Evolutionary conservation across 2,888 invertebrate species (phyloP).

Genomic region (Troides oblongomaculatus): DNA sequence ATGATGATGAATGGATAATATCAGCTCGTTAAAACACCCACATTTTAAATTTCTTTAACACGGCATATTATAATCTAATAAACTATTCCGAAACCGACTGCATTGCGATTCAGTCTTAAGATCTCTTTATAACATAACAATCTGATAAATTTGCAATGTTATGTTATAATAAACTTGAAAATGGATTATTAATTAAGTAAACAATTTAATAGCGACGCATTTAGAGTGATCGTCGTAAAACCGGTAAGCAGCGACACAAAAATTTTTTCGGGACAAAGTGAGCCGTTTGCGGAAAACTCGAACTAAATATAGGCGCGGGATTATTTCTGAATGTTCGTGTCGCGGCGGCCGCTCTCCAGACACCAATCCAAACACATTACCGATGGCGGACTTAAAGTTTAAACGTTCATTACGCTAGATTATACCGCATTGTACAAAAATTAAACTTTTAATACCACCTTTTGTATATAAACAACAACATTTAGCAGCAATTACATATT

Average conservation of each 20-base stretch:
- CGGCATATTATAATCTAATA: neutral
- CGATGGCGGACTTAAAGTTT: constrained; percentile 50
- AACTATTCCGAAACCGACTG: too few species aligned
- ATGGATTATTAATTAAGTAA: neutral
- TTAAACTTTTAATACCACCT: constrained; percentile 48
- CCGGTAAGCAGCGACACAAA: constrained; percentile 42
- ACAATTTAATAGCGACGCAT: neutral
- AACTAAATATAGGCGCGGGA: constrained; percentile 72
- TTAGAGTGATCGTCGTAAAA: constrained; percentile 11
- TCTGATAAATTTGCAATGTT: neutral
- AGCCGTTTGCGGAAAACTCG: constrained; percentile 76
- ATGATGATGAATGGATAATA: too few species aligned
- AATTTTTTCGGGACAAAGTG: constrained; percentile 55
- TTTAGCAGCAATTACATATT: constrained; percentile 5
- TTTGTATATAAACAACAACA: constrained; percentile 32
- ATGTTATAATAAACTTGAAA: neutral
- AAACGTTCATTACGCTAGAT: constrained; percentile 58
- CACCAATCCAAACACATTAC: constrained; percentile 71
- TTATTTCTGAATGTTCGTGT: constrained; percentile 71
- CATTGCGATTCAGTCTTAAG: too few species aligned
- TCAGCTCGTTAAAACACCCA: too few species aligned
- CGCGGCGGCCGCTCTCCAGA: constrained; percentile 58
- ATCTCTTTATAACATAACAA: neutral
- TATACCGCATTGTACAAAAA: constrained; percentile 50
- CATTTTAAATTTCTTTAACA: too few species aligned